Percentiles rank a stretch among this genome's conserved stretches.
Evolutionary conservation across 2,113 vertebrate genomes (phyloP).

Genomic region (Tricholaema leucomelas): DNA sequence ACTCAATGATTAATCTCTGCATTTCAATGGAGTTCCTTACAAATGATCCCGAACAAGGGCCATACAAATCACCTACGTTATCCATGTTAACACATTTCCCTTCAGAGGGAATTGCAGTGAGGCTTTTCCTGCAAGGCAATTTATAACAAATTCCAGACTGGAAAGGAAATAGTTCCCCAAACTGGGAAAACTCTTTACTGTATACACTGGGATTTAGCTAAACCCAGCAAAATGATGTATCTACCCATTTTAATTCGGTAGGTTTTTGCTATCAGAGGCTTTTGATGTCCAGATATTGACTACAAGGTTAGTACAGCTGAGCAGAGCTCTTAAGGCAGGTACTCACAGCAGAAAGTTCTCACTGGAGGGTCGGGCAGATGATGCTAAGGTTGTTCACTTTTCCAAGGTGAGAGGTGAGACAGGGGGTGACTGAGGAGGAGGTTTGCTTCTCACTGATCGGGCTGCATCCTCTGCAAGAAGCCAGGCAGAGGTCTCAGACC

Average conservation of each 20-base stretch:
- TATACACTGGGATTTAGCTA: not conserved
- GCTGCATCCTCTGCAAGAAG: not conserved
- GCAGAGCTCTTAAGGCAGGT: not conserved
- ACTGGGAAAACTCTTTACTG: not conserved
- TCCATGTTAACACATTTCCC: not conserved
- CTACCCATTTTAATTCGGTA: not conserved
- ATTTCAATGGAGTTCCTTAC: conserved; percentile 24
- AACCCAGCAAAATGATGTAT: not conserved
- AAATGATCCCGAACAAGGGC: not conserved
- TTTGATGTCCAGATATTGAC: not conserved
- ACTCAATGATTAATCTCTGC: conserved; percentile 18
- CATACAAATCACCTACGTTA: not conserved
- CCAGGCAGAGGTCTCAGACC: not conserved
- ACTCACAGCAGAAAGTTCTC: not conserved
- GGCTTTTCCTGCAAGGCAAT: not conserved
- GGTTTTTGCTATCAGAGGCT: not conserved
- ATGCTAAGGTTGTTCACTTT: not conserved
- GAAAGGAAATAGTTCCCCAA: not conserved
- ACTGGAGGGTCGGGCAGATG: not conserved
- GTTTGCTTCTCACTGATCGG: not conserved
- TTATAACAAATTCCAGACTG: not conserved
- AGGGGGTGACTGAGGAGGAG: not conserved
- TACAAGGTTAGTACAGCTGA: not conserved
- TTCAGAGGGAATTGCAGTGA: not conserved
- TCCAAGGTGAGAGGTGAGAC: not conserved